Evolutionary conservation across 1,140 invertebrate species (phyloP), one percentile per base, ranked within the genome.

Genomic region (Zaprionus vittiger): DNA sequence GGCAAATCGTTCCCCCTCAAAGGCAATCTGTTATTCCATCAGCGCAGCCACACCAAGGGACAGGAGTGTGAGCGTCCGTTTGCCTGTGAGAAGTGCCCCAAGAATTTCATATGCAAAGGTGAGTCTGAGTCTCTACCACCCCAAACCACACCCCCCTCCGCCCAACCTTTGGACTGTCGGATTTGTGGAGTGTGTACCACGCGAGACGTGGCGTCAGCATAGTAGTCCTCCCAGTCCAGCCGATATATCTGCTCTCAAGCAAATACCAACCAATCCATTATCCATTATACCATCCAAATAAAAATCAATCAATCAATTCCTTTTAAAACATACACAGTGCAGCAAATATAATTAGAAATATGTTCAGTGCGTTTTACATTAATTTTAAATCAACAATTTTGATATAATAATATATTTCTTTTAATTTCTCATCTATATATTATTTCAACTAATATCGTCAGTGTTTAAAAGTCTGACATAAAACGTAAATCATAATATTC

Each of bases 21-120:
- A 93, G 96, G 96, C 89, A 99, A 99, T 91, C 94, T 99, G 37
- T 94, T 99, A 20, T 99, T 99, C 93, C 98, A 99, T 93, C 98
- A 99, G 93, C 95, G 98, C 44, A 99, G 98, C 34, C 99, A 99
- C 93, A 96, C 96, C 84, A 97, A 97, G 91, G 95, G 95, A 26
- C 95, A 95, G 73, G 97, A 97, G 31, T 96, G 97, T 73, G 97
- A 98, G 90, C 94, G 98, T 67, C 98, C 98, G 0, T 99, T 98
- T 93, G 95, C 97, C 28, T 99, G 99, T 93, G 98, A 99, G 82
- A 95, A 99, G 54, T 99, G 99, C 91, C 96, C 97, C 28, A 99
- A 99, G 93, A 97, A 98, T 81, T 99, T 99, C 94, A 96, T 99
- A 93, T 96, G 98, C 92, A 99, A 99, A 94, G 98, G 98, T 94